Conservation (phyloP, 2,888 invertebrate species). For the Lutraria lutraria region DNA sequence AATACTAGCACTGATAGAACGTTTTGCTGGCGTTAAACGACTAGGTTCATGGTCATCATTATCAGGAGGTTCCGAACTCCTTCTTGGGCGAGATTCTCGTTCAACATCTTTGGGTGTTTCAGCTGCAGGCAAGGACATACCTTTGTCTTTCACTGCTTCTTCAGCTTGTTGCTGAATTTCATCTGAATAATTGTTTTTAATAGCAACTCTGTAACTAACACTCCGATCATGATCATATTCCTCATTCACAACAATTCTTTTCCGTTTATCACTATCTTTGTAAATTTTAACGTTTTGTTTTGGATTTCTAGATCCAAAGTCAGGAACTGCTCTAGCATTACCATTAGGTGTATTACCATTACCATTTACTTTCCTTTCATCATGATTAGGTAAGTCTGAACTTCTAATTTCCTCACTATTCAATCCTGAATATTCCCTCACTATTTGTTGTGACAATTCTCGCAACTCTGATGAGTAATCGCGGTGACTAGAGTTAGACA, state of each 20-base stretch:
- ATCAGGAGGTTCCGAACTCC: constrained; percentile 69
- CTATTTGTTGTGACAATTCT: constrained; percentile 79
- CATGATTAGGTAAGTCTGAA: constrained; percentile 41
- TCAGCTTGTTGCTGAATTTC: constrained; percentile 73
- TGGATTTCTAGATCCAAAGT: constrained; percentile 44
- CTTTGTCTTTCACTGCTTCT: constrained; percentile 53
- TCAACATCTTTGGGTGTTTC: constrained; percentile 28
- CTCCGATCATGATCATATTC: constrained; percentile 80
- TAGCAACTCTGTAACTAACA: constrained; percentile 79
- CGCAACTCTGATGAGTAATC: constrained; percentile 78
- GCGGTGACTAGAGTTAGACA: constrained; percentile 67
- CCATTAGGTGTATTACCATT: constrained; percentile 63
- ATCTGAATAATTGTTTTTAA: constrained; percentile 76
- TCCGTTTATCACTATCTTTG: constrained; percentile 31
- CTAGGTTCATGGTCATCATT: constrained; percentile 61
- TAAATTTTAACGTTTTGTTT: constrained; percentile 45
- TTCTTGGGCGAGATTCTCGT: constrained; percentile 58
- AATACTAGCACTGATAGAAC: constrained; percentile 82
- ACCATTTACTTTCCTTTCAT: constrained; percentile 23
- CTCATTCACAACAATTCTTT: constrained; percentile 68
- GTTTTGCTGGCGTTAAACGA: constrained; percentile 79
- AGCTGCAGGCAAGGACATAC: constrained; percentile 51
- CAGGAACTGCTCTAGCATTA: constrained; percentile 34
- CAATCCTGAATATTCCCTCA: constrained; percentile 75
- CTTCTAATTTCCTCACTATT: constrained; percentile 42